phyloP scores from a whole-genome alignment of 2,888 invertebrate genomes.

The Lasiommata megera region DNA sequence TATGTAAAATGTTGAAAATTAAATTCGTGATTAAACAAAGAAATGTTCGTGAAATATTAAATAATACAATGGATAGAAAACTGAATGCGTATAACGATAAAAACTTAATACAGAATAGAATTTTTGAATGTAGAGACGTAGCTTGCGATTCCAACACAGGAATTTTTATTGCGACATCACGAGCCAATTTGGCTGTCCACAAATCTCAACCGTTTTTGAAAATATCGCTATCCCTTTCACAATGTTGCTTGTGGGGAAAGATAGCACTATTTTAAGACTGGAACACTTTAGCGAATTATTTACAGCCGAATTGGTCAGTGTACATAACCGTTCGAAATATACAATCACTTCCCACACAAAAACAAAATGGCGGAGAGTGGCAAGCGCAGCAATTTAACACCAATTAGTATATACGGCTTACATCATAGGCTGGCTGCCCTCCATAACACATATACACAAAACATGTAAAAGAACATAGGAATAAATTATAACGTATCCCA shows the following conservation, averaged over 20 bases:
- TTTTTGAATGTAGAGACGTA: no score
- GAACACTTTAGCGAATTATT: no score
- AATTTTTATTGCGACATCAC: no score
- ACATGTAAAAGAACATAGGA: slow-evolving; percentile 32
- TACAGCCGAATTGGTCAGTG: slow-evolving; percentile 10
- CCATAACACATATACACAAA: slow-evolving; percentile 36
- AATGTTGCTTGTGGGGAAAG: no score
- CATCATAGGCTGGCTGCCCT: slow-evolving; percentile 75
- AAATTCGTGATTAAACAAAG: slow-evolving; percentile 4
- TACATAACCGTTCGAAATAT: slow-evolving; percentile 28
- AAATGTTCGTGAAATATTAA: slow-evolving; percentile 9
- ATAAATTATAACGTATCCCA: slow-evolving; percentile 26
- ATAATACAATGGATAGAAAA: not conserved
- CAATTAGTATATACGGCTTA: slow-evolving; percentile 29
- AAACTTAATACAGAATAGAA: no score
- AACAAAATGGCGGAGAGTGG: slow-evolving; percentile 46
- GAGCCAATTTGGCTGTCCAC: no score
- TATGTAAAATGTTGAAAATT: slow-evolving; percentile 16
- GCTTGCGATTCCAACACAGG: no score
- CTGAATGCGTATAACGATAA: not conserved
- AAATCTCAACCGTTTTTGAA: no score
- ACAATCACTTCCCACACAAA: slow-evolving; percentile 36
- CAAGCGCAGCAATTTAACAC: slow-evolving; percentile 57
- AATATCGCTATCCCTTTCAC: no score
- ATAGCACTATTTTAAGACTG: no score